These are phyloP conservation scores for Napeogenes inachia DNA, from an alignment of 2,888 invertebrate species.

Conservation along the genomic window DNA sequence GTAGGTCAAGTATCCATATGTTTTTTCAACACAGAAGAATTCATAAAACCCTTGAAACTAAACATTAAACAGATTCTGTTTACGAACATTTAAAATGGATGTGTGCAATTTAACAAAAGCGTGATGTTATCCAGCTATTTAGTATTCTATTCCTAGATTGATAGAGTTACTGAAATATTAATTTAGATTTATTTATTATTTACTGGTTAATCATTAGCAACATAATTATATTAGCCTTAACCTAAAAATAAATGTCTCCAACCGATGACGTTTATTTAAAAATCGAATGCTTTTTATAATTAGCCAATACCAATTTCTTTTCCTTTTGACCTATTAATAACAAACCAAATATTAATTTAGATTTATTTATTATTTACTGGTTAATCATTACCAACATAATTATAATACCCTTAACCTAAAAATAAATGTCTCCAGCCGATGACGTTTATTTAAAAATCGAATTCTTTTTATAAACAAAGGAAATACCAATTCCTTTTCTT, in stretches of 20 bases:
- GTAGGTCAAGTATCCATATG: background rate
- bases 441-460: too few species aligned
- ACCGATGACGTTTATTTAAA: too few species aligned
- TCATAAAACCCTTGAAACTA: background rate
- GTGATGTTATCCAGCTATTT: conserved; percentile 13
- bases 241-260: background rate
- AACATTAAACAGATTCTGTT: background rate
- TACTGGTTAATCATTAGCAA: background rate
- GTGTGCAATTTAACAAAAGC: background rate
- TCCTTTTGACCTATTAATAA: conserved; percentile 8
- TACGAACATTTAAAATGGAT: background rate
- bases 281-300: too few species aligned
- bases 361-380: background rate
- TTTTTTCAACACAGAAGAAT: background rate
- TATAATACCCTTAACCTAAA: background rate
- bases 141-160: conserved; percentile 10
- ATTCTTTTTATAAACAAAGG: too few species aligned
- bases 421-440: background rate
- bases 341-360: conserved; percentile 22
- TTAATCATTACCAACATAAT: conserved; percentile 1
- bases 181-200: background rate
- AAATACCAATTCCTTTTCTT: conserved; percentile 2
- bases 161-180: conserved; percentile 1
- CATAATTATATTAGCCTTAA: background rate
- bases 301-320: background rate